Evolutionary conservation across 1,140 invertebrate genomes (phyloP), one percentile per base, ranked within the genome.

Genomic region (Euglossa dilemma): DNA sequence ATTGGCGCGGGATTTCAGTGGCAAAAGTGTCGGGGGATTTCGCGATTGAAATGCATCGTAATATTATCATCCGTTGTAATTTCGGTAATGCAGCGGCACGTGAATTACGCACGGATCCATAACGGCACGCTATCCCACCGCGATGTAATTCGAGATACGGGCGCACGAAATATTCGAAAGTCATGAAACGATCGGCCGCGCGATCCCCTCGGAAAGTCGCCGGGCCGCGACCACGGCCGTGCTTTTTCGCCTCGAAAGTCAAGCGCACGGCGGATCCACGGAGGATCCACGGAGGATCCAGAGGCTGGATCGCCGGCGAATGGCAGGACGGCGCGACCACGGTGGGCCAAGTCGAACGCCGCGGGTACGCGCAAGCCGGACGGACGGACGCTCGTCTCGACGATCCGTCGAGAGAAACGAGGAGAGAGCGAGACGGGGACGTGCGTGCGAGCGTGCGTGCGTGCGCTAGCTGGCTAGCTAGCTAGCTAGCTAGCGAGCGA

Each of bases 21-120:
- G 73, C 81, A 78, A 83, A 83, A 77, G 81, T 83, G 75, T 76
- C 74, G 64, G 75, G 81, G 81, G 75, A 78, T 83, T 83, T 78
- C 61, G 76, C 86, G 85, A 87, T 86, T 87, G 85, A 63, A 87
- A 87, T 73, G 77, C 86, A 87, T 71, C 82, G 76, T 82, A 83
- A 87, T 87, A 83, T 78, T 52, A 87, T 87, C 74, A 87, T 87
- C 85, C 86, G 77, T 75, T 63, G 77, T 84, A 87, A 87, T 79
- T 86, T 84, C 67, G 66, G 85, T 80, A 87, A 87, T 84, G 57
- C 76, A 76, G 45, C 80, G 72, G 63, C 80, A 71, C 64, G 75
- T 63, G 75, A 83, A 83, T 83, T 78, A 83, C 81, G 81, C 81
- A 78, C 74, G 81, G 81, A 78, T 83, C 57, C 75, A 71, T 83